These are phyloP conservation scores for Lacanobia oleracea DNA, from an alignment of 2,888 invertebrate species.

Conservation along the genomic window DNA sequence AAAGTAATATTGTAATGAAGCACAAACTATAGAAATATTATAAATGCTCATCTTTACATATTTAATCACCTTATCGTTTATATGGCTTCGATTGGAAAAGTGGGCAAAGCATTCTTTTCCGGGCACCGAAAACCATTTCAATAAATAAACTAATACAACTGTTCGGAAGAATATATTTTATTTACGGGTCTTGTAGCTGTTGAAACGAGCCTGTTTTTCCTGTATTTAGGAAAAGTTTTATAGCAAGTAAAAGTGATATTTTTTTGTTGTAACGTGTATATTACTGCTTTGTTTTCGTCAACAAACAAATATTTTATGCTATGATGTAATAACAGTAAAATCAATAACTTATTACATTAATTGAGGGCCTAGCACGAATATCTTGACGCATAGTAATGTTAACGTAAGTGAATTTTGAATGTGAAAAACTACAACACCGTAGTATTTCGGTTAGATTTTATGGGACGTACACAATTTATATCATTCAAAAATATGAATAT, in stretches of 20 bases:
- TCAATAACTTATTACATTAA: conserved; percentile 28
- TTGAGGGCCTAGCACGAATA: no score
- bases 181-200: conserved; percentile 28
- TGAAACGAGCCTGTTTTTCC: conserved; percentile 37
- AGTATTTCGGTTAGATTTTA: no score
- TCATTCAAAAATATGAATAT: no score
- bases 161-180: conserved; percentile 17
- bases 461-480: no score
- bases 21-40: not conserved
- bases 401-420: no score
- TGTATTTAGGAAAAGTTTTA: conserved; percentile 38
- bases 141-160: conserved; percentile 16
- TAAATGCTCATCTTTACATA: not conserved
- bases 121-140: not conserved
- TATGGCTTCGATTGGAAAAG: not conserved
- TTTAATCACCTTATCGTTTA: not conserved
- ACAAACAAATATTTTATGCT: conserved; percentile 42
- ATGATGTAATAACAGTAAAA: conserved; percentile 19
- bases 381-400: no score
- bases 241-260: conserved; percentile 38
- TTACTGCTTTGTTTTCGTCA: conserved; percentile 45
- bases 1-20: not conserved
- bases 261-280: conserved; percentile 13
- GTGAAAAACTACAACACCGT: no score
- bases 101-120: not conserved